phyloP scores from a whole-genome alignment of 2,888 invertebrate genomes.

The Drosophila stalkeri region DNA sequence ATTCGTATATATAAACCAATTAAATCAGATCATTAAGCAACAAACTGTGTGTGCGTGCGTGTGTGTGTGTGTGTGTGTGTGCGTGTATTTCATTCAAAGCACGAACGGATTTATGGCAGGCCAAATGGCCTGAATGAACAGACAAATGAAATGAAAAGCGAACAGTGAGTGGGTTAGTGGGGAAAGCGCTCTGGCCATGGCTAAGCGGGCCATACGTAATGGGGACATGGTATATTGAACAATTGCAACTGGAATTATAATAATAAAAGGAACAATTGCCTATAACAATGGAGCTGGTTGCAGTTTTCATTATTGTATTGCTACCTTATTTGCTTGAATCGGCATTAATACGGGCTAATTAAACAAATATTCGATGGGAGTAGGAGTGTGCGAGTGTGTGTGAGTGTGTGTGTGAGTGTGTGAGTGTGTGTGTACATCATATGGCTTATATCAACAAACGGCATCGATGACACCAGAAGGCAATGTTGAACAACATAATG shows the following conservation, averaged over 20 bases:
- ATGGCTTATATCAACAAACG: constrained; percentile 59
- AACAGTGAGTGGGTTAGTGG: constrained; percentile 60
- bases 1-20: constrained; percentile 24
- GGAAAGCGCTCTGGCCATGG: not conserved
- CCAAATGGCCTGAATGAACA: constrained; percentile 56
- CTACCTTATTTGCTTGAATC: constrained; percentile 69
- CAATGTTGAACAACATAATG: constrained; percentile 72
- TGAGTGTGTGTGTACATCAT: constrained; percentile 50
- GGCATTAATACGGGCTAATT: constrained; percentile 78
- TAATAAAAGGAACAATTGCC: constrained; percentile 38
- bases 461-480: constrained; percentile 56
- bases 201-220: not conserved
- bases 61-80: constrained; percentile 4
- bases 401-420: constrained; percentile 17
- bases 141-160: constrained; percentile 61
- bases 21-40: constrained; percentile 47
- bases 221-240: constrained; percentile 4
- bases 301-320: constrained; percentile 52
- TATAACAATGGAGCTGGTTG: constrained; percentile 56
- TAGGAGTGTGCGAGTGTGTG: not conserved
- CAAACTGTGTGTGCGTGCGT: constrained; percentile 20
- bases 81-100: constrained; percentile 20
- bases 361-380: constrained; percentile 68
- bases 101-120: constrained; percentile 43
- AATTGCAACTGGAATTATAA: constrained; percentile 36